A percentile compares a stretch with the other conserved stretches of the same genome.
Evolutionary conservation across 2,888 invertebrate genomes (phyloP).

Genomic region (Phalera bucephala): DNA sequence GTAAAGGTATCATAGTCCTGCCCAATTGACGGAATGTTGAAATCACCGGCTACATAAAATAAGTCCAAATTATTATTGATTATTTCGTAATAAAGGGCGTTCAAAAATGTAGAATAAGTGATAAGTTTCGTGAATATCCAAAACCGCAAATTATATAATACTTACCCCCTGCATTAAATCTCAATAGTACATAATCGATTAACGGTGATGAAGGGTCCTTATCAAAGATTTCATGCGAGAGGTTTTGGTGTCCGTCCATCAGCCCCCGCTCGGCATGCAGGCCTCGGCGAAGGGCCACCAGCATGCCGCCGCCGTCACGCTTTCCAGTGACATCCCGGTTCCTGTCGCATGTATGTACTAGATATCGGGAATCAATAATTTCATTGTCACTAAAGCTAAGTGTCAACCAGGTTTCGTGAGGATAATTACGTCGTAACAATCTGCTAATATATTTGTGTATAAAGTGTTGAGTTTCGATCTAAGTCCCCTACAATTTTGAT

Average conservation of each 20-base stretch:
- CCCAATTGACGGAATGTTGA: constrained; percentile 1
- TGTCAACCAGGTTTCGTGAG: constrained; percentile 4
- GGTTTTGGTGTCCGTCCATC: neutral
- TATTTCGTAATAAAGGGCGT: neutral
- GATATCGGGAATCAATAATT: constrained; percentile 1
- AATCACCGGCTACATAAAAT: constrained; percentile 1
- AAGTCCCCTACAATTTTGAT: constrained; percentile 2
- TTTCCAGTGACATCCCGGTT: neutral
- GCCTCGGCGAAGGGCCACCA: neutral
- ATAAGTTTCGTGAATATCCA: neutral
- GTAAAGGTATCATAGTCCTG: neutral
- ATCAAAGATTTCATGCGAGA: neutral
- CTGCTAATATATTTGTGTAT: constrained; percentile 1
- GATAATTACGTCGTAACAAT: constrained; percentile 3
- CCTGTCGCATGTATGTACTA: constrained; percentile 1
- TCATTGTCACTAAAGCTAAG: neutral
- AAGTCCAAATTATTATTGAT: neutral
- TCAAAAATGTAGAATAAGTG: neutral
- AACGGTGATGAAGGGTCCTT: neutral
- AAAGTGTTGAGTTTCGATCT: constrained; percentile 4
- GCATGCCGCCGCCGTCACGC: constrained; percentile 1
- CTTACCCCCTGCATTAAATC: neutral
- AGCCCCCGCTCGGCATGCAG: neutral
- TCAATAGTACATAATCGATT: constrained; percentile 2
- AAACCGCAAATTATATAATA: constrained; percentile 1